Percentiles rank a stretch among this genome's conserved stretches.
These are phyloP conservation scores for Pogonocichla stellata DNA, from an alignment of 2,113 vertebrate genomes.

Conservation along the genomic window DNA sequence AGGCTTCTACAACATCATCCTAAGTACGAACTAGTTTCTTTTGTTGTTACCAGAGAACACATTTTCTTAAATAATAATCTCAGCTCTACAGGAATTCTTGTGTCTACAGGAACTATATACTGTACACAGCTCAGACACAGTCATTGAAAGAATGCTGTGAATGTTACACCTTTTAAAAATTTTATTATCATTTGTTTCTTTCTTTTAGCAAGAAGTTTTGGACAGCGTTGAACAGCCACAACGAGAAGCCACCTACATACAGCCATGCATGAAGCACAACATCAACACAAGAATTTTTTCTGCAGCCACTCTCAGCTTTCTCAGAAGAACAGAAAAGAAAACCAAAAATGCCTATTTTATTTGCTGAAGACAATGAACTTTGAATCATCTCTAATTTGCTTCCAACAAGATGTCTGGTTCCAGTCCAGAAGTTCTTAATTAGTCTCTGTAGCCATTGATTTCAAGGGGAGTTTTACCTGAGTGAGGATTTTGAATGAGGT, in stretches of 20 bases:
- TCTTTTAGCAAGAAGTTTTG: neutral
- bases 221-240: neutral
- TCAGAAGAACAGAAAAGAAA: neutral
- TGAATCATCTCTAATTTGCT: conserved; percentile 2
- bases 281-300: neutral
- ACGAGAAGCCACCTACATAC: neutral
- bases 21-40: neutral
- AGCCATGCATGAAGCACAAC: neutral
- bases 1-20: neutral
- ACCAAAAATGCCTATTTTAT: neutral
- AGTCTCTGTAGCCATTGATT: neutral
- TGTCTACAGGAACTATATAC: neutral
- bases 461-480: neutral
- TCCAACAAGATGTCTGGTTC: neutral
- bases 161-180: neutral
- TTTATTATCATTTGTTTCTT: neutral
- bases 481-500: conserved; percentile 1
- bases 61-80: neutral
- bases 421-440: conserved; percentile 10
- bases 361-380: neutral
- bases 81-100: neutral
- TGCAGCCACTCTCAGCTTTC: neutral
- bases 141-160: neutral
- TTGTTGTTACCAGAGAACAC: neutral
- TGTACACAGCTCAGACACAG: neutral